phyloP scores from a whole-genome alignment of 2,113 vertebrate species.

The Eurystomus gularis region DNA sequence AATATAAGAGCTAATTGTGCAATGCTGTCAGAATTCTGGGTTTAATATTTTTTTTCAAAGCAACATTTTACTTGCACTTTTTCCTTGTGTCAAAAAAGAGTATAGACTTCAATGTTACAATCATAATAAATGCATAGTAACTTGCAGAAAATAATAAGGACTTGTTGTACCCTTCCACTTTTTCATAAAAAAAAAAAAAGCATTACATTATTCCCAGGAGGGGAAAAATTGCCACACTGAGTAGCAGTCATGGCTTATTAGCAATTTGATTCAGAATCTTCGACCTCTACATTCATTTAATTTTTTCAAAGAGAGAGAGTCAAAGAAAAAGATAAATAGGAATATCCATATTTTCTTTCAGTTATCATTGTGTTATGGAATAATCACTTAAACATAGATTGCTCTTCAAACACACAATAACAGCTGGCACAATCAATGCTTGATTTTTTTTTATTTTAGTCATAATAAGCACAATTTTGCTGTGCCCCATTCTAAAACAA shows the following conservation, averaged over 20 bases:
- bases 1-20: slow-evolving; percentile 72
- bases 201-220: not conserved
- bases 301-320: not conserved
- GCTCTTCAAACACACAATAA: not conserved
- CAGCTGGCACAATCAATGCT: not conserved
- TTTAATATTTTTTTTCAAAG: slow-evolving; percentile 67
- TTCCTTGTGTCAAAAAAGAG: slow-evolving; percentile 60
- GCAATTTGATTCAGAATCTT: not conserved
- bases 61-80: slow-evolving; percentile 65
- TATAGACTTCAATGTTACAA: slow-evolving; percentile 68
- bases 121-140: slow-evolving; percentile 56
- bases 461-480: not conserved
- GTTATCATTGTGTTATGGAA: not conserved
- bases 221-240: not conserved
- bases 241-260: not conserved
- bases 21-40: slow-evolving; percentile 66
- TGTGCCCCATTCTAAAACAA: not conserved
- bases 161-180: not conserved
- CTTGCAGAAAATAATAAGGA: slow-evolving; percentile 46
- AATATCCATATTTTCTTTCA: not conserved
- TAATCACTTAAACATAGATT: not conserved
- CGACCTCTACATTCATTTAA: not conserved
- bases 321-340: not conserved
- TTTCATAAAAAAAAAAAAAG: not conserved
- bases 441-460: not conserved